Evolutionary conservation across 2,888 invertebrate species (phyloP).

Genomic region (Lepidocyrtoides sp.): DNA sequence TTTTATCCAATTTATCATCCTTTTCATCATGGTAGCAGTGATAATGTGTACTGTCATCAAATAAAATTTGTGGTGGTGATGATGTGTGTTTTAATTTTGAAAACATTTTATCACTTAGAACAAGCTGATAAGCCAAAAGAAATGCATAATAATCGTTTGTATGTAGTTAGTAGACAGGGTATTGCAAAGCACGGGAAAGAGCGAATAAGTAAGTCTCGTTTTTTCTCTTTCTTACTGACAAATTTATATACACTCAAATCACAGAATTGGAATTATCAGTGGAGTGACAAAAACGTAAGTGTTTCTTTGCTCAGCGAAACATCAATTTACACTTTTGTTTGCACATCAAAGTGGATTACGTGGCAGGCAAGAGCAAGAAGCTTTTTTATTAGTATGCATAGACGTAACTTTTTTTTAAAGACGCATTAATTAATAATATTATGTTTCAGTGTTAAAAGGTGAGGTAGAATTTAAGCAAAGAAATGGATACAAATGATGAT

Average conservation of each 20-base stretch:
- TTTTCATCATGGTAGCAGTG: not conserved
- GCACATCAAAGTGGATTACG: not conserved
- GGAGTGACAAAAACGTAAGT: constrained; percentile 32
- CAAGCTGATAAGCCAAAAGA: not conserved
- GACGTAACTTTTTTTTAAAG: not conserved
- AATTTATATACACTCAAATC: not conserved
- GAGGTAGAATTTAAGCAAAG: not conserved
- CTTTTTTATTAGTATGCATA: constrained; percentile 7
- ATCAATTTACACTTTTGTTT: constrained; percentile 21
- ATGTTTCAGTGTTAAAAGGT: not conserved
- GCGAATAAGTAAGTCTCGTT: not conserved
- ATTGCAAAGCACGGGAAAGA: no score
- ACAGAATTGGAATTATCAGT: constrained; percentile 1
- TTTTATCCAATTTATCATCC: not conserved
- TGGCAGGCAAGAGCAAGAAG: not conserved
- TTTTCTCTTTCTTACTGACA: not conserved
- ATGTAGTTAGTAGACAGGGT: no score
- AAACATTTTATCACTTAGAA: not conserved
- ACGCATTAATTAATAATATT: not conserved
- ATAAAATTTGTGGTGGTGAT: not conserved
- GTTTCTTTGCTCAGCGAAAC: not conserved
- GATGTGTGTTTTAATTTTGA: not conserved
- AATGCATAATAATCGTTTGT: no score
- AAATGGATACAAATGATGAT: not conserved
- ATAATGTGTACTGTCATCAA: not conserved